Evolutionary conservation across 92 coral and sea anemone genomes (phyloP).

Genomic region (Isaurus tuberculatus): DNA sequence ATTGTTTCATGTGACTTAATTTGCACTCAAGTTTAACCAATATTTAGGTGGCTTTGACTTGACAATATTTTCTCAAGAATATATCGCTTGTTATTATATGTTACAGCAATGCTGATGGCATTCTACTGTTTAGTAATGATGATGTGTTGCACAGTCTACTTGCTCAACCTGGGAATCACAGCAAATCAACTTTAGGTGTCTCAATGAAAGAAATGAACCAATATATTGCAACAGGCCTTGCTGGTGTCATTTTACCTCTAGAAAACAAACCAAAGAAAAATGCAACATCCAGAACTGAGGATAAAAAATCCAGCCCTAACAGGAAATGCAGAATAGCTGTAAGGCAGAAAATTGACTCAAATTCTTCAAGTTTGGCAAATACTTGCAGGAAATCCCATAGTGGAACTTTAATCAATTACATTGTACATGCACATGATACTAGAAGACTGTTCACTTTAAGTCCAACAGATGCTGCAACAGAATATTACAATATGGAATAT

Average conservation of each 20-base stretch:
- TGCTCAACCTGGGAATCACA: slow-evolving; percentile 51
- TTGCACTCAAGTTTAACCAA: too few relatives aligned
- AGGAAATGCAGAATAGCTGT: not conserved
- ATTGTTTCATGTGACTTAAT: not conserved
- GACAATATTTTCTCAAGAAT: not conserved
- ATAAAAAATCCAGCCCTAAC: not conserved
- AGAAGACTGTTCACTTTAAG: not conserved
- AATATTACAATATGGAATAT: slow-evolving; percentile 8
- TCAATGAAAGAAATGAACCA: slow-evolving; percentile 83
- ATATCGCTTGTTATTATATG: not conserved
- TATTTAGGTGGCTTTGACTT: not conserved
- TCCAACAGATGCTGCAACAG: not conserved
- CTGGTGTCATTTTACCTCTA: slow-evolving; percentile 78
- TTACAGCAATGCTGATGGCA: slow-evolving; percentile 81
- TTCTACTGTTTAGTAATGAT: slow-evolving; percentile 81
- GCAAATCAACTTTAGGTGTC: slow-evolving; percentile 52
- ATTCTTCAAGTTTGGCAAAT: not conserved
- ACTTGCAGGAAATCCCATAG: not conserved
- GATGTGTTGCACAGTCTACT: slow-evolving; percentile 78
- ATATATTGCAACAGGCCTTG: slow-evolving; percentile 79
- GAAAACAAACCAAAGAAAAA: slow-evolving; percentile 72
- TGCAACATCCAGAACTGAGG: slow-evolving; percentile 12
- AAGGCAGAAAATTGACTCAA: not conserved
- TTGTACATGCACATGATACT: not conserved
- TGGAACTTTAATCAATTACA: not conserved